Conservation (phyloP, 2,888 invertebrate genomes). For the Cheilosia impressa region DNA sequence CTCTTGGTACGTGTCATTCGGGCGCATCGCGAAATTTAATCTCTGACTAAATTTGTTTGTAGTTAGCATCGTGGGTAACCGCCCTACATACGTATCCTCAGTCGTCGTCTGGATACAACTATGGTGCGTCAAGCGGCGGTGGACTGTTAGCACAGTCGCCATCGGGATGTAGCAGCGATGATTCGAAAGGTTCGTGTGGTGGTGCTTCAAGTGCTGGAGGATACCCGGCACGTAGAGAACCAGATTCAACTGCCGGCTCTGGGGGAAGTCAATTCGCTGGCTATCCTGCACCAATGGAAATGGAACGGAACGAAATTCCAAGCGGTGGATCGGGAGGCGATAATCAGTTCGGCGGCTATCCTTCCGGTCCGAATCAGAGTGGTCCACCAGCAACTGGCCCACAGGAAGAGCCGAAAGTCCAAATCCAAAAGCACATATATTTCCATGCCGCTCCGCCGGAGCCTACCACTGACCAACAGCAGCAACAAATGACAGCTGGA, state of each 20-base stretch:
- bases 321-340: not conserved
- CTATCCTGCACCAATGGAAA: conserved; percentile 1
- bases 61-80: conserved; percentile 21
- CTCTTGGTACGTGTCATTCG: conserved; percentile 21
- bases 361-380: not conserved
- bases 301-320: not conserved
- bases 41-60: not conserved
- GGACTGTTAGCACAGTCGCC: not conserved
- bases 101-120: not conserved
- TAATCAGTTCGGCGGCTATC: not conserved
- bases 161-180: not conserved
- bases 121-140: not conserved
- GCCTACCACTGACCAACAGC: not conserved
- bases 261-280: not conserved
- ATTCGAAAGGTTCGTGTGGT: not conserved
- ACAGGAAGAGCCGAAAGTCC: not conserved
- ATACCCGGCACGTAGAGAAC: not conserved
- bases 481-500: not conserved
- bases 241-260: not conserved
- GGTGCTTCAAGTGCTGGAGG: not conserved
- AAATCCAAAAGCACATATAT: conserved; percentile 16
- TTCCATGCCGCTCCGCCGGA: conserved; percentile 17
- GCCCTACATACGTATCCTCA: conserved; percentile 7
- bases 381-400: not conserved
- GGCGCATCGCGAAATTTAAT: not conserved